Percentiles rank a stretch among this genome's conserved stretches.
Evolutionary conservation across 2,888 invertebrate genomes (phyloP).

Genomic region (Syrista parreyssii): DNA sequence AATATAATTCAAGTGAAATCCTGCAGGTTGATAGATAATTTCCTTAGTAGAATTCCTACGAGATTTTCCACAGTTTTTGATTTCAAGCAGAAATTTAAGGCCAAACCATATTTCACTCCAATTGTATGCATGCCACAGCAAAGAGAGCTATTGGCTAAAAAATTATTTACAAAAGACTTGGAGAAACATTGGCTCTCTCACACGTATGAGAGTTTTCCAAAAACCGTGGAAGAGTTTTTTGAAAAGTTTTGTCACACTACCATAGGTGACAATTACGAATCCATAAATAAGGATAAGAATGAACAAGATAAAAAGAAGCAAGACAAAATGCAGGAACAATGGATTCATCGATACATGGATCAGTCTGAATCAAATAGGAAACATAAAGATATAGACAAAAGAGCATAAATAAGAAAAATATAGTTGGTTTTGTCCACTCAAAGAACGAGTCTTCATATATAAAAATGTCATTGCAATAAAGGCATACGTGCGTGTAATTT

Average conservation of each 20-base stretch:
- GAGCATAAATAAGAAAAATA: not conserved
- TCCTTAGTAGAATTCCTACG: not conserved
- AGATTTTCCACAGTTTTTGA: not conserved
- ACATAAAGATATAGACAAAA: not conserved
- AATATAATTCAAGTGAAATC: not conserved
- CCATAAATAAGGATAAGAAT: not conserved
- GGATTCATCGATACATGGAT: not conserved
- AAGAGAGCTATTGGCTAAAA: not conserved
- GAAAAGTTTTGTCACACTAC: not conserved
- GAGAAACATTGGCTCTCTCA: not conserved
- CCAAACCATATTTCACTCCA: not conserved
- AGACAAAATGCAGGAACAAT: slow-evolving; percentile 9
- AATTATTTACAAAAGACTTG: not conserved
- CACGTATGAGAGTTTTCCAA: not conserved
- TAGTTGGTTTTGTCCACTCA: not conserved
- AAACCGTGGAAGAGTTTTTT: not conserved
- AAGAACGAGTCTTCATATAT: not conserved
- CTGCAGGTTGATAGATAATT: not conserved
- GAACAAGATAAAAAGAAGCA: slow-evolving; percentile 6
- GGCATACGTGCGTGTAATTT: not conserved
- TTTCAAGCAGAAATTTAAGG: not conserved
- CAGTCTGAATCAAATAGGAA: not conserved
- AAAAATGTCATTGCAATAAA: slow-evolving; percentile 4
- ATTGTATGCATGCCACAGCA: not conserved
- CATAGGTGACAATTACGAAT: not conserved